Conservation (phyloP, 2,113 vertebrate species). For the Porphyrio hochstetteri region DNA sequence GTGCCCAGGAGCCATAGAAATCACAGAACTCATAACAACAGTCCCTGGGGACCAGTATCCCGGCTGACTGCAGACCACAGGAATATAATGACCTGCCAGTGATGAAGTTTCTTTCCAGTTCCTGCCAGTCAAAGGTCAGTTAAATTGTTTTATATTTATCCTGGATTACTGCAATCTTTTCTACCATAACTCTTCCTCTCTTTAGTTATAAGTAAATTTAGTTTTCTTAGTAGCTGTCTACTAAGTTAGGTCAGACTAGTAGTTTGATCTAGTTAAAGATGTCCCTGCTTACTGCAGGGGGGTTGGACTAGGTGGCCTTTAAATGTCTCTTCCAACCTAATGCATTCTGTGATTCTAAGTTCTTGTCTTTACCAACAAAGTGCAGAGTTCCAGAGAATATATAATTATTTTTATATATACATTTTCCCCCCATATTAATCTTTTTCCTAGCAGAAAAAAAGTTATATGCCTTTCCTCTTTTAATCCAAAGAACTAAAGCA, state of each 20-base stretch:
- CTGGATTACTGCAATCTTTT: background rate
- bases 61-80: background rate
- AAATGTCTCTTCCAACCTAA: too few relatives aligned
- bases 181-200: background rate
- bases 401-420: background rate
- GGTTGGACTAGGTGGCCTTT: too few relatives aligned
- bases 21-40: background rate
- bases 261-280: too few relatives aligned
- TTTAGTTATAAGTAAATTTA: background rate
- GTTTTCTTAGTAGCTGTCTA: background rate
- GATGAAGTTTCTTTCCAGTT: background rate
- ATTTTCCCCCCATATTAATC: background rate
- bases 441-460: background rate
- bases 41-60: background rate
- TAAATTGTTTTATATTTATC: background rate
- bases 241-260: background rate
- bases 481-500: background rate
- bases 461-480: background rate
- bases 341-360: too few relatives aligned
- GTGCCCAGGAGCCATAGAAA: rapidly evolving
- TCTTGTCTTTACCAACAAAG: background rate
- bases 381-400: background rate
- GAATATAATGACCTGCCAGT: background rate
- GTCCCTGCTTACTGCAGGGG: too few relatives aligned
- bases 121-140: background rate